phyloP scores from a whole-genome alignment of 2,113 vertebrate species.

The Artemisiospiza belli region DNA sequence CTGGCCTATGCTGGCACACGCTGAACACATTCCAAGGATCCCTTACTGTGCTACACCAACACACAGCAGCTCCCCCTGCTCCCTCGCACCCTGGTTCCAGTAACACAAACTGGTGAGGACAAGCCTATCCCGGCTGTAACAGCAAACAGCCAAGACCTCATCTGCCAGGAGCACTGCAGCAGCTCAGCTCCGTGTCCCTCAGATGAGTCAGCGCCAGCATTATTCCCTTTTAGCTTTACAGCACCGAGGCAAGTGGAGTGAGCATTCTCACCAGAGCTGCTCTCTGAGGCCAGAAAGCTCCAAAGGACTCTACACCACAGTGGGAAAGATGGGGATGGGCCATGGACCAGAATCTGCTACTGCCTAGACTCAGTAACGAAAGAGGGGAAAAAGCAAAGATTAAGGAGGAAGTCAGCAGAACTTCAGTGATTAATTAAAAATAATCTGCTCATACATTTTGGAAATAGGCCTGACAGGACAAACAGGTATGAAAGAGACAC shows the following conservation, averaged over 20 bases:
- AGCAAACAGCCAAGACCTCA: not conserved
- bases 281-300: not conserved
- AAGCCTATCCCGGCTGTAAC: not conserved
- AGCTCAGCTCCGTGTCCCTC: not conserved
- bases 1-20: not conserved
- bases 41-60: not conserved
- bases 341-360: not conserved
- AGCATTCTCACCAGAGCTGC: not conserved
- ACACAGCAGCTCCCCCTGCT: not conserved
- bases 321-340: not conserved
- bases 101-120: accelerated
- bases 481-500: not conserved
- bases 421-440: not conserved
- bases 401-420: not conserved
- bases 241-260: accelerated
- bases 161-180: not conserved
- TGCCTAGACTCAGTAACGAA: no score
- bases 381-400: not conserved
- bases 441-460: not conserved
- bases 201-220: not conserved
- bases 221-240: accelerated
- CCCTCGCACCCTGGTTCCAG: not conserved
- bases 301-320: accelerated
- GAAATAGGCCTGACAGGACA: not conserved
- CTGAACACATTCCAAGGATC: accelerated